Evolutionary conservation across 2,888 invertebrate species (phyloP).

Genomic region (Hetaerina titia): DNA sequence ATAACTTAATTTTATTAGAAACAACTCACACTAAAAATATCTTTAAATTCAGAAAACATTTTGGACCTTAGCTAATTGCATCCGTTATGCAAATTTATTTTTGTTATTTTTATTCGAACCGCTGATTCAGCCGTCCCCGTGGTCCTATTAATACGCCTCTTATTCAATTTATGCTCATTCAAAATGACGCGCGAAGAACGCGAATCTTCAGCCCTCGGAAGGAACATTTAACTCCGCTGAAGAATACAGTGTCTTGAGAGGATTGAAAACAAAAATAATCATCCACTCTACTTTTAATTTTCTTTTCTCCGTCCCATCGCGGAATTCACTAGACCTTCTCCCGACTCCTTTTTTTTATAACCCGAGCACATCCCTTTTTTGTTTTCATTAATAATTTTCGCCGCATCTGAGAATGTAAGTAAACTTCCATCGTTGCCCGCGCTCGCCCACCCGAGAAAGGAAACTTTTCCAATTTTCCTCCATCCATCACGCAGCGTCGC

Average conservation of each 20-base stretch:
- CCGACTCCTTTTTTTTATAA: background rate
- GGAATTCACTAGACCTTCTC: background rate
- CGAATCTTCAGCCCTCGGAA: background rate
- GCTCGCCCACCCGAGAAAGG: background rate
- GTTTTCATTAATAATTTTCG: slow-evolving; percentile 35
- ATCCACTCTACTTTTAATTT: slow-evolving; percentile 22
- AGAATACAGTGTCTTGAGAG: background rate
- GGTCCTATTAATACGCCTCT: too few species aligned
- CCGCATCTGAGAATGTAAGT: background rate
- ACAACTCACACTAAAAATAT: too few species aligned
- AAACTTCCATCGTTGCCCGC: background rate
- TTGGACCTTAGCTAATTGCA: too few species aligned
- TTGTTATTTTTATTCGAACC: too few species aligned
- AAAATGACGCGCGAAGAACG: too few species aligned
- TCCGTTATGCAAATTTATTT: too few species aligned
- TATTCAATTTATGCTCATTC: too few species aligned
- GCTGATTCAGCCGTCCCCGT: too few species aligned
- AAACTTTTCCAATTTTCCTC: slow-evolving; percentile 39
- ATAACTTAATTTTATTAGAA: too few species aligned
- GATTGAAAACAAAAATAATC: background rate
- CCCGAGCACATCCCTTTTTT: background rate
- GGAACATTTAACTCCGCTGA: background rate
- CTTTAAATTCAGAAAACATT: too few species aligned
- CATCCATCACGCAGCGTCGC: slow-evolving; percentile 15
- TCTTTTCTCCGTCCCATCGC: background rate